Percentiles rank a stretch among this genome's conserved stretches.
Conservation (phyloP, 2,113 vertebrate genomes). For the Penelope pileata region DNA sequence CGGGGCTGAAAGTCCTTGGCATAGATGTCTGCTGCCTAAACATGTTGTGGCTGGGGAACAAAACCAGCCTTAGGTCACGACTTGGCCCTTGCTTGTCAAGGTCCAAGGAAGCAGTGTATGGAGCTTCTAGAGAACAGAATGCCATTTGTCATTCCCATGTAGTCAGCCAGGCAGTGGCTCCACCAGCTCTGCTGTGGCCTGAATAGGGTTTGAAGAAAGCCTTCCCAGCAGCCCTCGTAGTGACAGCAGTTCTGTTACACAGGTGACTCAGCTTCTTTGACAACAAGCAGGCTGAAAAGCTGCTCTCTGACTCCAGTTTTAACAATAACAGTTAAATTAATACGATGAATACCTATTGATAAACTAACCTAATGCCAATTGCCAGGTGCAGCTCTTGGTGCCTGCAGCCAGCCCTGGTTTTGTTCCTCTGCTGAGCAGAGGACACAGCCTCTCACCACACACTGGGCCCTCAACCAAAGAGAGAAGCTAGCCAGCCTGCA, state of each 20-base stretch:
- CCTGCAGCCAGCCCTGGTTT: not conserved
- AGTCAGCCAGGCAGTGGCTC: not conserved
- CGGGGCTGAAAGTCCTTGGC: not conserved
- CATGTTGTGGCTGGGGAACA: not conserved
- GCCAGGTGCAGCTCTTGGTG: not conserved
- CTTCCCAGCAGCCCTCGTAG: not conserved
- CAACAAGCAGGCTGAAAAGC: conserved; percentile 13
- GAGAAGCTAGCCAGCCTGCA: not conserved
- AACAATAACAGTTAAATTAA: conserved; percentile 30
- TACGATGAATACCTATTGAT: not conserved
- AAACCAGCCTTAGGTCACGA: conserved; percentile 1
- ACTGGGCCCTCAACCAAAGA: not conserved
- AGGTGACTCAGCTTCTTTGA: not conserved
- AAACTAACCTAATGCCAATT: not conserved
- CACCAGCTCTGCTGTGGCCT: not conserved
- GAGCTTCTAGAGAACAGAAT: not conserved
- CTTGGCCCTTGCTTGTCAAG: not conserved
- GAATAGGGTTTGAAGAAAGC: not conserved
- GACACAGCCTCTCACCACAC: not conserved
- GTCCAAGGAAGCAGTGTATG: not conserved
- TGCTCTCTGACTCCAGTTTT: not conserved
- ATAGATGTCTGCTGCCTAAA: not conserved
- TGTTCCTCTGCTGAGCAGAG: not conserved
- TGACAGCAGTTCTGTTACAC: not conserved
- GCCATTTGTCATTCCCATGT: not conserved